These are phyloP conservation scores for Branchinecta sandiegonensis DNA, from an alignment of 2,888 invertebrate species.

Conservation along the genomic window DNA sequence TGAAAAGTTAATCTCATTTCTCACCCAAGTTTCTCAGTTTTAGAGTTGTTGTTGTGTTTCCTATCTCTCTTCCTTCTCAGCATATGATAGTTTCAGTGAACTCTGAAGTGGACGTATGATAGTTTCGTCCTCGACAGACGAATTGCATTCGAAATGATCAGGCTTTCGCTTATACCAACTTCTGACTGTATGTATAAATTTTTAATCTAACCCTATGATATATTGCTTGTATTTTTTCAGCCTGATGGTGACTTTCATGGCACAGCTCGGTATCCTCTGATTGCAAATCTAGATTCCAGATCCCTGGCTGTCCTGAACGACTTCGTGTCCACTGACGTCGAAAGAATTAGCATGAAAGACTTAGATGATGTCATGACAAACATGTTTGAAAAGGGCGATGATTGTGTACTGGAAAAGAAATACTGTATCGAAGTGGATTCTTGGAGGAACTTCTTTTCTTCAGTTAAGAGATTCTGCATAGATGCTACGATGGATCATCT, in stretches of 20 bases:
- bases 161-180: no score
- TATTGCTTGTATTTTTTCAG: slow-evolving; percentile 8
- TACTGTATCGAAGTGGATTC: neutral
- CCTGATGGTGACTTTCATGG: neutral
- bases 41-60: no score
- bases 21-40: no score
- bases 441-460: neutral
- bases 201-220: neutral
- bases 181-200: no score
- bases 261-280: neutral
- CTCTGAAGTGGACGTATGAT: no score
- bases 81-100: no score
- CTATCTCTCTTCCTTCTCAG: no score
- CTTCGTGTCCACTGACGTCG: neutral
- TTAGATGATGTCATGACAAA: neutral
- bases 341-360: neutral
- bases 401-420: neutral
- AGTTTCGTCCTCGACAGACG: no score
- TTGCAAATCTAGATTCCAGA: neutral
- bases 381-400: neutral
- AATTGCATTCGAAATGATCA: no score
- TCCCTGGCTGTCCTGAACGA: neutral
- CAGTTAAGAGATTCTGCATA: neutral
- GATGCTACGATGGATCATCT: slow-evolving; percentile 5
- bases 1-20: no score